phyloP scores from a whole-genome alignment of 2,888 invertebrate species.

The Chrysodeixis includens region DNA sequence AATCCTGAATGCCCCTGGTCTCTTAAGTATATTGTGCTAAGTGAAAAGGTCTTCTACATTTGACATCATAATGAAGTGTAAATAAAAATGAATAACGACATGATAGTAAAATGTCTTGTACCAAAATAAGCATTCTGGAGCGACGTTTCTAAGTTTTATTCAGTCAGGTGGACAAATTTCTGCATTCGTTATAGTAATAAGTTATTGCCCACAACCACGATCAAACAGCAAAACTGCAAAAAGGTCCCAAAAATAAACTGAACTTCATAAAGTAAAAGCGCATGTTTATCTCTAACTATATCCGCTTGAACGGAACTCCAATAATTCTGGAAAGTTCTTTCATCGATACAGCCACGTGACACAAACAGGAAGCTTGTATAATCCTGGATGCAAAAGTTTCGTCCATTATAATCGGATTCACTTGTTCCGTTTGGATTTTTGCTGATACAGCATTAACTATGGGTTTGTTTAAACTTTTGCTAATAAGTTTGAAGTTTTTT shows the following conservation, averaged over 20 bases:
- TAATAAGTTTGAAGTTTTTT: constrained; percentile 3
- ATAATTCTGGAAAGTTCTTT: constrained; percentile 45
- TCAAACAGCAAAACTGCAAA: constrained; percentile 18
- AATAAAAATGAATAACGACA: too few species aligned
- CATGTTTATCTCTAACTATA: constrained; percentile 35
- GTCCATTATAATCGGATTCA: constrained; percentile 57
- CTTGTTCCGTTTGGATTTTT: constrained; percentile 57
- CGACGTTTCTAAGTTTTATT: too few species aligned
- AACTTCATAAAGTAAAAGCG: constrained; percentile 23
- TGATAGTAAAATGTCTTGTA: too few species aligned
- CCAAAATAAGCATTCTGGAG: too few species aligned
- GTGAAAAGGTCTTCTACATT: too few species aligned
- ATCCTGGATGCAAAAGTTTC: constrained; percentile 58
- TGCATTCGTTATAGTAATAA: constrained; percentile 5
- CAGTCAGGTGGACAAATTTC: too few species aligned
- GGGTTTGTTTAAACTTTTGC: constrained; percentile 27
- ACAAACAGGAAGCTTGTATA: constrained; percentile 48
- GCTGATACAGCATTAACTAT: constrained; percentile 29
- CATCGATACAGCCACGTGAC: constrained; percentile 46
- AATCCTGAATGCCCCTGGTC: constrained; percentile 58
- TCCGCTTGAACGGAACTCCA: constrained; percentile 27
- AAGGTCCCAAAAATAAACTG: constrained; percentile 19
- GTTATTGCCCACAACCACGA: constrained; percentile 15
- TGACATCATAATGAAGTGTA: too few species aligned
- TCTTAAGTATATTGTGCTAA: too few species aligned